Evolutionary conservation across 1,140 invertebrate genomes (phyloP).

Genomic region (Neotoxoptera formosana): DNA sequence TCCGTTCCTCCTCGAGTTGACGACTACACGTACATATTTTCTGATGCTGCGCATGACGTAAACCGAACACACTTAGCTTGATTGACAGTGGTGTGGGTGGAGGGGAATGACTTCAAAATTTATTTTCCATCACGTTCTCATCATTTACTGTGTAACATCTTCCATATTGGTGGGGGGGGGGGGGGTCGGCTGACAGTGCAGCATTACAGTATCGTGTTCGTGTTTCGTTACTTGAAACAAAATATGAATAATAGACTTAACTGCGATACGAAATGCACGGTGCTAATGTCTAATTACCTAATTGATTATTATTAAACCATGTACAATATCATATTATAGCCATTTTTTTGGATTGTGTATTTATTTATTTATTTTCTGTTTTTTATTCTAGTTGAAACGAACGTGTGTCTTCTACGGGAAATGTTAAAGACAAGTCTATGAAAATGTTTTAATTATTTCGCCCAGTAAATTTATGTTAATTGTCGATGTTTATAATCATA

Average conservation of each 20-base stretch:
- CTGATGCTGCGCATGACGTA: background rate
- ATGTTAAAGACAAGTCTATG: background rate
- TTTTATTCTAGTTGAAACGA: constrained; percentile 16
- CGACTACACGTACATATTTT: background rate
- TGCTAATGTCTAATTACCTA: background rate
- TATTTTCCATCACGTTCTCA: background rate
- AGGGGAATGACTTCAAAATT: background rate
- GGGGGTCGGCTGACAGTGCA: background rate
- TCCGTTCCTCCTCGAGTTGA: background rate
- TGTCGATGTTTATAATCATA: constrained; percentile 13
- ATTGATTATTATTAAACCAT: background rate
- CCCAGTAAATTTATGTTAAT: background rate
- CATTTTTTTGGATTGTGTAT: background rate
- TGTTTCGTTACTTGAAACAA: background rate
- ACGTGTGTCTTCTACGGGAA: no score
- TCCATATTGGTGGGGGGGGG: background rate
- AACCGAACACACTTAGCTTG: background rate
- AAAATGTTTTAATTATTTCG: background rate
- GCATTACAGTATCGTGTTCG: background rate
- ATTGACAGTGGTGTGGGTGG: background rate
- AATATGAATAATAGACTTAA: background rate
- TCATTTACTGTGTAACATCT: background rate
- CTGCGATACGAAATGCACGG: background rate
- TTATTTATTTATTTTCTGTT: background rate
- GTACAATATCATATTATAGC: background rate